Conservation (phyloP, 2,888 invertebrate genomes). For the Oegoconia quadripuncta region DNA sequence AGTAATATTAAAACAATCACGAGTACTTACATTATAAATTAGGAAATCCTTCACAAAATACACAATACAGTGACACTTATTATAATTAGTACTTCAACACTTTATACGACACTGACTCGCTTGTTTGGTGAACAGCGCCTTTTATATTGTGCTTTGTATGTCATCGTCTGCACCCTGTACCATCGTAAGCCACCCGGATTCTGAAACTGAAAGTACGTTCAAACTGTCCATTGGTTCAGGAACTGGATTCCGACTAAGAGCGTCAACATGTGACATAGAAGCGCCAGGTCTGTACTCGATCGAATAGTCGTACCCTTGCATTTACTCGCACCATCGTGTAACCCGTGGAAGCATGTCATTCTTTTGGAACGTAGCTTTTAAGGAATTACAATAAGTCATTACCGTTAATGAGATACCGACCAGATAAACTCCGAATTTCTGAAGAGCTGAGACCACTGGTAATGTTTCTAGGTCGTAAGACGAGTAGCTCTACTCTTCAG, state of each 20-base stretch:
- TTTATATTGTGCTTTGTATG: neutral
- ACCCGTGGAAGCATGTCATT: neutral
- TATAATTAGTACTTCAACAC: too few species aligned
- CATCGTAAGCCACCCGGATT: neutral
- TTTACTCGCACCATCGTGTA: neutral
- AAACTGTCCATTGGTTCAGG: neutral
- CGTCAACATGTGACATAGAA: neutral
- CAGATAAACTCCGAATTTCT: constrained; percentile 17
- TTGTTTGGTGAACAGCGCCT: too few species aligned
- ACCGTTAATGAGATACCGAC: neutral
- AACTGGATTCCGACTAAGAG: neutral
- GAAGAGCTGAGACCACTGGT: constrained; percentile 34
- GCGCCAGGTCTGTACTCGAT: neutral
- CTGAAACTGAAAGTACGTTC: neutral
- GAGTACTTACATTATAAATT: too few species aligned
- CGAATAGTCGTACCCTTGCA: neutral
- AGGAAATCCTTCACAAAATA: too few species aligned
- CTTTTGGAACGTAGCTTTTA: neutral
- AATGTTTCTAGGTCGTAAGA: constrained; percentile 39
- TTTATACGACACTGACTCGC: too few species aligned
- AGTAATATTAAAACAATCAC: too few species aligned
- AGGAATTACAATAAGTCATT: too few species aligned
- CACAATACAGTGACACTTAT: too few species aligned
- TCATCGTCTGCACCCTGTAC: neutral
- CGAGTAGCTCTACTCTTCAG: constrained; percentile 31